A percentile compares a stretch with the other conserved stretches of the same genome.
Evolutionary conservation across 2,888 invertebrate genomes (phyloP).

Genomic region (Notocelia uddmanniana): DNA sequence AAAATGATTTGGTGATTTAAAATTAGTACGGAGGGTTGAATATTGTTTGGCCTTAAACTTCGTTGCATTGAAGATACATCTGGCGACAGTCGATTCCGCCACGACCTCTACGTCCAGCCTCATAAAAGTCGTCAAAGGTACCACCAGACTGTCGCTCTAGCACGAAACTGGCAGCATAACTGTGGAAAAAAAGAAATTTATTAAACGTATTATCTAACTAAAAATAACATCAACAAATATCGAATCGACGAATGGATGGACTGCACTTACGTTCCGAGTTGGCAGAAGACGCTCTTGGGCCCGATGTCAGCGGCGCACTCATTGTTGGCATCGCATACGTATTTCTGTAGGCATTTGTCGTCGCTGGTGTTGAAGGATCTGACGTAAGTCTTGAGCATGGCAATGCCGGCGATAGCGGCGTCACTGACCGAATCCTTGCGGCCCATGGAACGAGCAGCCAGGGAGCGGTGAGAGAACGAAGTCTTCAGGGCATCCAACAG

Average conservation of each 20-base stretch:
- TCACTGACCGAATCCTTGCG: slow-evolving; percentile 96
- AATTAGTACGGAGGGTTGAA: slow-evolving; percentile 44
- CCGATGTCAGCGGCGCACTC: slow-evolving; percentile 94
- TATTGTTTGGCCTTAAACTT: slow-evolving; percentile 87
- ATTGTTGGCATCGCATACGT: slow-evolving; percentile 95
- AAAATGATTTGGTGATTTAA: slow-evolving; percentile 39
- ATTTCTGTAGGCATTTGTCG: slow-evolving; percentile 94
- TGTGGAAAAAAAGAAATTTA: slow-evolving; percentile 62
- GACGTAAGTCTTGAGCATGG: slow-evolving; percentile 96
- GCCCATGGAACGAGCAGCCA: slow-evolving; percentile 93
- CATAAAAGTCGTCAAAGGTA: slow-evolving; percentile 92
- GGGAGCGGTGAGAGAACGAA: slow-evolving; percentile 95
- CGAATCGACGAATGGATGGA: background rate
- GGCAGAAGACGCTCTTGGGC: slow-evolving; percentile 94
- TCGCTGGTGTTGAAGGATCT: slow-evolving; percentile 91
- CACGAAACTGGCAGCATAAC: slow-evolving; percentile 94
- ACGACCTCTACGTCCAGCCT: slow-evolving; percentile 94
- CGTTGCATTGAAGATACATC: slow-evolving; percentile 94
- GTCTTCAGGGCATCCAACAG: slow-evolving; percentile 96
- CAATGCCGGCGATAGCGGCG: slow-evolving; percentile 94
- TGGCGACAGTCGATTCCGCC: slow-evolving; percentile 94
- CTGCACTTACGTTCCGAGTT: slow-evolving; percentile 94
- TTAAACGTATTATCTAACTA: background rate
- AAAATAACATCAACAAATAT: background rate
- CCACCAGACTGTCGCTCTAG: slow-evolving; percentile 91